Conservation (phyloP, 92 coral and sea anemone species). For the Galaxea fascicularis region DNA sequence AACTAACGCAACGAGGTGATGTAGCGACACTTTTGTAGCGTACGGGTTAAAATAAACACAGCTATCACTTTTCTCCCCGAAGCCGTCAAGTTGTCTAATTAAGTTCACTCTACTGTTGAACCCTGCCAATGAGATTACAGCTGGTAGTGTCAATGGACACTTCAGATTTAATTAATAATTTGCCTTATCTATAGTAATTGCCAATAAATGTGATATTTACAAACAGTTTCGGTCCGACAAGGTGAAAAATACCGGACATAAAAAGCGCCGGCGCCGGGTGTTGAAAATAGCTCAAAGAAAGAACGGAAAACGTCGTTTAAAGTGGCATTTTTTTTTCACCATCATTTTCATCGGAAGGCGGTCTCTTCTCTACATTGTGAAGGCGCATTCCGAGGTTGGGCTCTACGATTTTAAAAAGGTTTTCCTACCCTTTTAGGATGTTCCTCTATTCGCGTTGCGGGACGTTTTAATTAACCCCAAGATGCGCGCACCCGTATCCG, state of each 20-base stretch:
- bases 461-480: constrained; percentile 39
- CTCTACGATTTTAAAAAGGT: neutral
- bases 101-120: constrained; percentile 75
- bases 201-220: constrained; percentile 97
- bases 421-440: neutral
- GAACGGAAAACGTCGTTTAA: constrained; percentile 27
- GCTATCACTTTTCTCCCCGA: constrained; percentile 84
- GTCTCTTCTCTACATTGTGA: neutral
- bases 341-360: neutral
- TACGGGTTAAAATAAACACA: constrained; percentile 86
- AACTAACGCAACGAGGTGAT: constrained; percentile 45
- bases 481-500: constrained; percentile 30
- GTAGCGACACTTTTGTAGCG: constrained; percentile 79
- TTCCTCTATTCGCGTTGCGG: neutral
- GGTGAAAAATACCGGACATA: constrained; percentile 84
- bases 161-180: constrained; percentile 94
- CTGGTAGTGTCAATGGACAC: constrained; percentile 82
- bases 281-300: constrained; percentile 38
- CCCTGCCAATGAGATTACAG: constrained; percentile 90
- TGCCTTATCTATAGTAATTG: constrained; percentile 97
- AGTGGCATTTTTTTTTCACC: neutral
- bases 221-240: constrained; percentile 96
- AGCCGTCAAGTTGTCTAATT: constrained; percentile 85
- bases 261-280: constrained; percentile 89
- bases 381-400: neutral